phyloP scores from a whole-genome alignment of 2,113 vertebrate species.

The Anolis sagrei region DNA sequence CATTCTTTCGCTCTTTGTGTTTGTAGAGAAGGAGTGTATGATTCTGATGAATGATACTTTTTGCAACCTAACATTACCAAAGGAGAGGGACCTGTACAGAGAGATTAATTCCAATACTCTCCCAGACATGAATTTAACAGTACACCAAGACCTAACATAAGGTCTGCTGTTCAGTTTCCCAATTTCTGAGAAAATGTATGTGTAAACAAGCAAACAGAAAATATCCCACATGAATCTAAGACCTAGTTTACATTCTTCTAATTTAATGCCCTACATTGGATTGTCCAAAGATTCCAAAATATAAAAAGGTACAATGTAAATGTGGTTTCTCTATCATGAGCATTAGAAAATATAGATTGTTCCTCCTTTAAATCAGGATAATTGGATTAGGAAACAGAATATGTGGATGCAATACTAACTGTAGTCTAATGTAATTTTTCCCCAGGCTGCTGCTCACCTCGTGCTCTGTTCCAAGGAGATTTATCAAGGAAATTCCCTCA shows the following conservation, averaged over 20 bases:
- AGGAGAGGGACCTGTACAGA: neutral
- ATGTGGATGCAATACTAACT: conserved; percentile 49
- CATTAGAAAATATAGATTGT: conserved; percentile 54
- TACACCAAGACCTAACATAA: neutral
- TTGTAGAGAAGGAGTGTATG: neutral
- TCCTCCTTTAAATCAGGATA: conserved; percentile 59
- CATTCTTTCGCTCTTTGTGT: neutral
- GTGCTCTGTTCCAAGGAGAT: conserved; percentile 6
- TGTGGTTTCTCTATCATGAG: conserved; percentile 24
- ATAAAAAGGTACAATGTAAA: conserved; percentile 22
- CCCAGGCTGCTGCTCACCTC: conserved; percentile 40
- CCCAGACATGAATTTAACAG: neutral
- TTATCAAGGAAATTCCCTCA: conserved; percentile 41
- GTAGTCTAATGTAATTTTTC: conserved; percentile 38
- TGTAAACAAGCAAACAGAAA: neutral
- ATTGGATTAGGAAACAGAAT: conserved; percentile 59
- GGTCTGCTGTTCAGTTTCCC: conserved; percentile 5
- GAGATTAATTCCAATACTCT: neutral
- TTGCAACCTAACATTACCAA: neutral
- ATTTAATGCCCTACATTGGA: neutral
- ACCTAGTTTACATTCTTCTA: neutral
- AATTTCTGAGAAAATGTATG: neutral
- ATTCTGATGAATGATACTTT: neutral
- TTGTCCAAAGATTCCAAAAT: conserved; percentile 29
- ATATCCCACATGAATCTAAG: neutral